phyloP scores from a whole-genome alignment of 2,113 vertebrate genomes.

The Nycticryphes semicollaris region DNA sequence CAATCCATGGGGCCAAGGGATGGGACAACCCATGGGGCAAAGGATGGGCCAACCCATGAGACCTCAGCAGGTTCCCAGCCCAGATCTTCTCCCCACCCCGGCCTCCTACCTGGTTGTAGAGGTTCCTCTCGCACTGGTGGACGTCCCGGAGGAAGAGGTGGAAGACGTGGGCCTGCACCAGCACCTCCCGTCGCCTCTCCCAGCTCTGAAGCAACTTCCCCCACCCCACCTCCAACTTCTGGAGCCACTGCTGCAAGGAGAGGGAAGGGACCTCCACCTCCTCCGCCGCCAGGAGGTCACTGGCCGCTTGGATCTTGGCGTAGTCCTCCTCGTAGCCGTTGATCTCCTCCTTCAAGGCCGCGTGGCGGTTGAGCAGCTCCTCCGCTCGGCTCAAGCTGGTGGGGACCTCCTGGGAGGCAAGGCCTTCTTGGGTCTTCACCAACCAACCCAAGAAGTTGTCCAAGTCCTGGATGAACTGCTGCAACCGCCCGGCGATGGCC shows the following conservation, averaged over 20 bases:
- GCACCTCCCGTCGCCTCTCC: constrained; percentile 84
- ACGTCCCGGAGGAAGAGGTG: constrained; percentile 91
- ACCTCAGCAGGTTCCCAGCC: background rate
- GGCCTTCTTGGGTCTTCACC: constrained; percentile 86
- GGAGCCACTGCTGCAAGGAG: constrained; percentile 91
- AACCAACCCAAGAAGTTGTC: constrained; percentile 92
- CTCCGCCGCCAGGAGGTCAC: constrained; percentile 85
- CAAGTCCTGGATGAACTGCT: constrained; percentile 90
- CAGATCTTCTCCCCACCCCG: rapidly evolving
- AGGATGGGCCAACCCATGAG: too few relatives aligned
- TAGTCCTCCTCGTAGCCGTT: constrained; percentile 90
- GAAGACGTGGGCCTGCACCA: constrained; percentile 91
- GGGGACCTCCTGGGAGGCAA: constrained; percentile 82
- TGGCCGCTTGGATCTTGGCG: constrained; percentile 87
- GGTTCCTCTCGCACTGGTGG: constrained; percentile 82
- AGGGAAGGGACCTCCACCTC: constrained; percentile 84
- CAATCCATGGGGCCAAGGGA: too few relatives aligned
- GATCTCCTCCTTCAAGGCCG: constrained; percentile 93
- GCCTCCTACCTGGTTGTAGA: constrained; percentile 85
- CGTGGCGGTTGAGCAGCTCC: constrained; percentile 84
- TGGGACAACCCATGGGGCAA: too few relatives aligned
- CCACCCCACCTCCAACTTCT: constrained; percentile 92
- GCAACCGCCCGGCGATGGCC: constrained; percentile 83
- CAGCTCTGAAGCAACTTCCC: constrained; percentile 91
- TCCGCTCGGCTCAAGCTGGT: constrained; percentile 83